Percentiles rank a stretch among this genome's conserved stretches.
These are phyloP conservation scores for Diplosoma virens DNA, from an alignment of 23 tunicate species.

Conservation along the genomic window DNA sequence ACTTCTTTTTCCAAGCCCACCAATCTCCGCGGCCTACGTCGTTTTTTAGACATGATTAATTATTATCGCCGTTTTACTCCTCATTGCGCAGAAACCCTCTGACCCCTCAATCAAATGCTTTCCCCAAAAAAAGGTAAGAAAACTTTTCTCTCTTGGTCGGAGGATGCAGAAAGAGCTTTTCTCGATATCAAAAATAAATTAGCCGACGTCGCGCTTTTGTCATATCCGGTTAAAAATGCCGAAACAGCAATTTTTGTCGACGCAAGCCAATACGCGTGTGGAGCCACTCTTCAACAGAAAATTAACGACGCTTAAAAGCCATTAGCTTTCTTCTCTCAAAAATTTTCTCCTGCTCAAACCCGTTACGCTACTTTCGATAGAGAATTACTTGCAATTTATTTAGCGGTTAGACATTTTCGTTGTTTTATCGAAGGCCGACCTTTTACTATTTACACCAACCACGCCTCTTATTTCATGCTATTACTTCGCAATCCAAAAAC, in stretches of 20 bases:
- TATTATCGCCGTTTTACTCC: neutral
- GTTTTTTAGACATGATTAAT: slow-evolving; percentile 8
- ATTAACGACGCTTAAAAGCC: neutral
- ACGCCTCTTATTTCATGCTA: too few relatives aligned
- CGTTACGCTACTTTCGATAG: neutral
- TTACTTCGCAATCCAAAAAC: too few relatives aligned
- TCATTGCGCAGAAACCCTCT: neutral
- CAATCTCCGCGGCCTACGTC: too few relatives aligned
- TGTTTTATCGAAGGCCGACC: neutral
- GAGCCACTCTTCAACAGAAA: slow-evolving; percentile 1
- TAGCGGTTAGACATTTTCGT: slow-evolving; percentile 8
- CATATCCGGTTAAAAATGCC: slow-evolving; percentile 3
- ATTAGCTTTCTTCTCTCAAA: neutral
- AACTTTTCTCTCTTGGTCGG: neutral
- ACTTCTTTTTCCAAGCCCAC: too few relatives aligned
- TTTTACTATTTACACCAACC: neutral
- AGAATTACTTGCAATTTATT: slow-evolving; percentile 1
- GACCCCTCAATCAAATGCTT: neutral
- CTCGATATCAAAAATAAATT: neutral
- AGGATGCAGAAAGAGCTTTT: neutral
- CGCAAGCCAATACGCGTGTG: neutral
- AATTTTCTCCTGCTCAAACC: neutral
- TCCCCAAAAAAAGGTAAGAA: neutral
- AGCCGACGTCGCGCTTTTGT: neutral
- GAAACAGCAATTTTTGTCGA: neutral